Conservation (phyloP, 2,888 invertebrate genomes). For the Mythimna vitellina region DNA sequence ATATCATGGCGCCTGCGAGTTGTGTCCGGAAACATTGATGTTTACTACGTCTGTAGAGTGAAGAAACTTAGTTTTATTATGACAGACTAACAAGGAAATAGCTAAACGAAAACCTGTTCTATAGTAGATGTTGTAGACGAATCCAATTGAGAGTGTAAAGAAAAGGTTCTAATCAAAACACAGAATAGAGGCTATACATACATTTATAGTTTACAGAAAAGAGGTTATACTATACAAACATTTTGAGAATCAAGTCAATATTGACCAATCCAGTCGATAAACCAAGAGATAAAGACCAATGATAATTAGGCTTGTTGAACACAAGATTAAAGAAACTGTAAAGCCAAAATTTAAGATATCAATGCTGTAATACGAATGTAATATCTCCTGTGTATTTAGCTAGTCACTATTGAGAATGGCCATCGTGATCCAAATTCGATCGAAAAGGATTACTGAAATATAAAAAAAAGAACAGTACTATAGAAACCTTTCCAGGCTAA, state of each 20-base stretch:
- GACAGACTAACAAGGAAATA: conserved; percentile 18
- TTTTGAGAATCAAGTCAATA: not conserved
- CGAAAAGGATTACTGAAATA: too few relatives aligned
- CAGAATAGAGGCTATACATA: not conserved
- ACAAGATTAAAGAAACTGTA: too few relatives aligned
- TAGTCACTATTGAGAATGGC: too few relatives aligned
- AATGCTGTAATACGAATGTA: too few relatives aligned
- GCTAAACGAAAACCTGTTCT: not conserved
- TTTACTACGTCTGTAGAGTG: conserved; percentile 15
- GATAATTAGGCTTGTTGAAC: not conserved
- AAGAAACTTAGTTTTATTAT: conserved; percentile 26
- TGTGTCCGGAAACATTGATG: conserved; percentile 26
- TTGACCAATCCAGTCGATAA: too few relatives aligned
- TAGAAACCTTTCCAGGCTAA: not conserved
- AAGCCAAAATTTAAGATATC: not conserved
- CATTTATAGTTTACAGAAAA: too few relatives aligned
- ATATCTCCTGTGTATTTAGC: too few relatives aligned
- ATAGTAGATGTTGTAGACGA: not conserved
- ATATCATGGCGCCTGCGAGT: conserved; percentile 32
- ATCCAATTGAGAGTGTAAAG: not conserved
- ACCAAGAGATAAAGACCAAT: not conserved
- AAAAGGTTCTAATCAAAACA: not conserved
- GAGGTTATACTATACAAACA: too few relatives aligned
- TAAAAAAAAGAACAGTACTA: not conserved
- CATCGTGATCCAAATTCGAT: too few relatives aligned